Evolutionary conservation across 2,113 vertebrate species (phyloP).

Genomic region (Cephalopterus ornatus): DNA sequence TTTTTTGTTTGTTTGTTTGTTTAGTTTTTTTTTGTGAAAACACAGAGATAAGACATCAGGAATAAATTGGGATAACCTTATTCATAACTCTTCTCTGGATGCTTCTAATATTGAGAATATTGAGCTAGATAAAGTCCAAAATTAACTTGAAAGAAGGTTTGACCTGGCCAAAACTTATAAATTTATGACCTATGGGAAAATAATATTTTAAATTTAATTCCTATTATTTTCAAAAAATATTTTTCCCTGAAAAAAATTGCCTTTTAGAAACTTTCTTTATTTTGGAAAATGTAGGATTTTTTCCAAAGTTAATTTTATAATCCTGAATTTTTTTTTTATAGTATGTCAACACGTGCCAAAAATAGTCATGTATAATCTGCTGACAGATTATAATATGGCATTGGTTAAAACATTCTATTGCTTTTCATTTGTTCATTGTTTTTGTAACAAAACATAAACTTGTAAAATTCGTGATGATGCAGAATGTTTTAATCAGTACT

Average conservation of each 20-base stretch:
- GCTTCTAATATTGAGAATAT: not conserved
- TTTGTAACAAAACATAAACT: conserved; percentile 47
- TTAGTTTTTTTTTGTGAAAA: not conserved
- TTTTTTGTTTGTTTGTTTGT: not conserved
- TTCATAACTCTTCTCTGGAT: not conserved
- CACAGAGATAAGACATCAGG: not conserved
- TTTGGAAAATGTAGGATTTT: not conserved
- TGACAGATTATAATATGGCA: conserved; percentile 49
- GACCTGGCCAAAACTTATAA: not conserved
- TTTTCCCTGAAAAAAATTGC: rapidly evolving
- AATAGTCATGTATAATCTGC: conserved; percentile 8
- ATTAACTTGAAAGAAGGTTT: not conserved
- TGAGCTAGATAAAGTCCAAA: not conserved
- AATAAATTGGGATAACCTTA: not conserved
- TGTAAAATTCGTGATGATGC: conserved; percentile 36
- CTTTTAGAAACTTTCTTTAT: not conserved
- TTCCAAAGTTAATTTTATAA: not conserved
- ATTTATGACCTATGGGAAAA: not conserved
- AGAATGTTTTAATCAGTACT: conserved; percentile 47
- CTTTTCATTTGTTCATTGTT: conserved; percentile 54
- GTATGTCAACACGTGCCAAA: conserved; percentile 2
- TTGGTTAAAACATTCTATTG: conserved; percentile 41
- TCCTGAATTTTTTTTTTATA: not conserved
- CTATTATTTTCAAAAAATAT: not conserved
- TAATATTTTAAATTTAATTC: not conserved